Base-by-base conservation (phyloP, 2,888 invertebrate genomes). In the Apamea epomidion region DNA sequence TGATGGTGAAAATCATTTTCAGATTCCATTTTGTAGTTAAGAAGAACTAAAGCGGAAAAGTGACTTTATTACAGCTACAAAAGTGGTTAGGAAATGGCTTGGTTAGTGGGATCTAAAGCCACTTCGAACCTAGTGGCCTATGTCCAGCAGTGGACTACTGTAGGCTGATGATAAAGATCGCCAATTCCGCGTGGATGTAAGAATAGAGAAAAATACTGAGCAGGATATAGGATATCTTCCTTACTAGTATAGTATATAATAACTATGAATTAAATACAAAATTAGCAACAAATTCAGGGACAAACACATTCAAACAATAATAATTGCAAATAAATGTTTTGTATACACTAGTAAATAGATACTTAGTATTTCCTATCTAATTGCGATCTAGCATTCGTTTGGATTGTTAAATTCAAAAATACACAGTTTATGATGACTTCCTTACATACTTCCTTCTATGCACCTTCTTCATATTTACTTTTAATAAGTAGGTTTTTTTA, bases 241-340 rank as follows among this genome's bases (percentile, higher is more conserved):
- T 16, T 25, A 32, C 6, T 21, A 48, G 62, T n/a, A 5, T 16
- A 58, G 25, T 62, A 14, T n/a, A 21, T n/a, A 21, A 6, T 25
- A 29, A 29, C 21, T 48, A 48, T 10, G n/a, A 45, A 80, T 65
- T 58, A 58, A 48, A 67, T 18, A 48, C 6, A 45, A 37, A 81
- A 81, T 76, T 51, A 32, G 65, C 58, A 70, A 72, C 12, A 54
- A 58, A 67, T 45, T 83, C 78, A 83, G 3, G 82, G 82, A n/a
- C 62, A 54, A 45, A 67, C 0, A 8, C 6, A 71, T 71, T 69
- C 0, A 4, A 62, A 29, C 21, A 62, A 62, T 58, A n/a, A 42
- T 32, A 67, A 60, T 65, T 16, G 29, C 69, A 32, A 70, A 70
- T 16, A 32, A 48, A 58, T 76, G 29, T 65, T 69, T 67, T 71